Evolutionary conservation across 1,140 invertebrate genomes (phyloP).

Genomic region (Tetramorium simillimum): DNA sequence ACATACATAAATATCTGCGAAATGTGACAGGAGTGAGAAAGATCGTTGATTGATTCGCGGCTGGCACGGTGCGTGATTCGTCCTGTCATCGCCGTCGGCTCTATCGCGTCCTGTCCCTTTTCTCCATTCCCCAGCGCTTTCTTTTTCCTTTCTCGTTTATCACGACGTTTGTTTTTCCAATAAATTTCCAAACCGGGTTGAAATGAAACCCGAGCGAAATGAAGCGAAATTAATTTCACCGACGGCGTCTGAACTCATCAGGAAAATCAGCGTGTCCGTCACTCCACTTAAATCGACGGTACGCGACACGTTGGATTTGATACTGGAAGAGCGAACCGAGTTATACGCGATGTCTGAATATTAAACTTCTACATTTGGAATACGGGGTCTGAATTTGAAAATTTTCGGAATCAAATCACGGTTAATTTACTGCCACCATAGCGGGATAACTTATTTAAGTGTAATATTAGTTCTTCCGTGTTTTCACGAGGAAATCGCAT

Average conservation of each 20-base stretch:
- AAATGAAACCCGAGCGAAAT: constrained; percentile 62
- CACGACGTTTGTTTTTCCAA: constrained; percentile 52
- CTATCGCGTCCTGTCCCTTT: constrained; percentile 1
- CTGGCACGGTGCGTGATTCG: constrained; percentile 17
- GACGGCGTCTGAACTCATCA: constrained; percentile 73
- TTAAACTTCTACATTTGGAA: constrained; percentile 3
- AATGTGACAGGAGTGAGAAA: constrained; percentile 17
- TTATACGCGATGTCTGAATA: constrained; percentile 51
- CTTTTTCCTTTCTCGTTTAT: constrained; percentile 54
- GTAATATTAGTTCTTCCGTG: constrained; percentile 31
- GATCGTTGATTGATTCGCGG: constrained; percentile 57
- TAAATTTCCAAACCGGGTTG: constrained; percentile 56
- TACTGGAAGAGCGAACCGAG: constrained; percentile 55
- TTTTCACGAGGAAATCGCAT: constrained; percentile 15
- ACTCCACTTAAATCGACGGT: constrained; percentile 55
- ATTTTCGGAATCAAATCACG: constrained; percentile 69
- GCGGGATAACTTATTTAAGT: constrained; percentile 33
- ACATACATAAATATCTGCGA: constrained; percentile 36
- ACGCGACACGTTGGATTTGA: constrained; percentile 68
- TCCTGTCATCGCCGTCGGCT: constrained; percentile 35
- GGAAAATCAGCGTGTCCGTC: constrained; percentile 65
- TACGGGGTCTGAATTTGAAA: constrained; percentile 64
- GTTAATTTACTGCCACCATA: constrained; percentile 58
- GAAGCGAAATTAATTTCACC: constrained; percentile 74
- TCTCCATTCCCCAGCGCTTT: background rate